Evolutionary conservation across 2,113 vertebrate genomes (phyloP).

Genomic region (Rhinoptilus africanus): DNA sequence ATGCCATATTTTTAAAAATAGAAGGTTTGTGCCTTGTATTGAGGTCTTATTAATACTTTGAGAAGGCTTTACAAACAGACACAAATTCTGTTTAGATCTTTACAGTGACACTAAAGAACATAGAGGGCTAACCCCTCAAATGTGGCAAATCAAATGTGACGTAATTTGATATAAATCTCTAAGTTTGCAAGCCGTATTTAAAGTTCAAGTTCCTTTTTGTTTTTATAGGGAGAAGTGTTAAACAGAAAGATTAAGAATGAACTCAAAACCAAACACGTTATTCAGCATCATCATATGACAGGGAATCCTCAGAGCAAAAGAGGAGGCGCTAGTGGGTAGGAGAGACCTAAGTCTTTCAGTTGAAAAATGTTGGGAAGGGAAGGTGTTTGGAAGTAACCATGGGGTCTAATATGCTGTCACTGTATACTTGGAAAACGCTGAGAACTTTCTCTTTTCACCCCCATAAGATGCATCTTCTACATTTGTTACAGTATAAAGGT

Average conservation of each 20-base stretch:
- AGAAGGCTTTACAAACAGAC: neutral
- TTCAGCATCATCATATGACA: neutral
- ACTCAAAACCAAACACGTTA: neutral
- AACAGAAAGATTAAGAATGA: neutral
- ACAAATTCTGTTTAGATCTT: neutral
- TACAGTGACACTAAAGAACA: neutral
- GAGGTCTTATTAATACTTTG: neutral
- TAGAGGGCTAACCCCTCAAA: neutral
- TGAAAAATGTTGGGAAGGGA: neutral
- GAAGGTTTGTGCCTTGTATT: neutral
- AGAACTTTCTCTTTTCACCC: neutral
- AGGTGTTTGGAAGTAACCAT: neutral
- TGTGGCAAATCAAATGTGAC: neutral
- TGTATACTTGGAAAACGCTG: neutral
- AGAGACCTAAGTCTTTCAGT: neutral
- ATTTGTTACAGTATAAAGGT: neutral
- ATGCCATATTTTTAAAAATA: neutral
- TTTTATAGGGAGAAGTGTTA: neutral
- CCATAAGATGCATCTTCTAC: neutral
- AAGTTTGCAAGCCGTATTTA: neutral
- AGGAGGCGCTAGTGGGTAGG: neutral
- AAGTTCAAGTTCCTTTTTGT: neutral
- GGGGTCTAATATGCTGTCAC: neutral
- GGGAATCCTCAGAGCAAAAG: neutral
- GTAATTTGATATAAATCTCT: neutral